Percentiles rank a stretch among this genome's conserved stretches.
These are phyloP conservation scores for Heliothis subflexa DNA, from an alignment of 1,140 invertebrate species.

Conservation along the genomic window DNA sequence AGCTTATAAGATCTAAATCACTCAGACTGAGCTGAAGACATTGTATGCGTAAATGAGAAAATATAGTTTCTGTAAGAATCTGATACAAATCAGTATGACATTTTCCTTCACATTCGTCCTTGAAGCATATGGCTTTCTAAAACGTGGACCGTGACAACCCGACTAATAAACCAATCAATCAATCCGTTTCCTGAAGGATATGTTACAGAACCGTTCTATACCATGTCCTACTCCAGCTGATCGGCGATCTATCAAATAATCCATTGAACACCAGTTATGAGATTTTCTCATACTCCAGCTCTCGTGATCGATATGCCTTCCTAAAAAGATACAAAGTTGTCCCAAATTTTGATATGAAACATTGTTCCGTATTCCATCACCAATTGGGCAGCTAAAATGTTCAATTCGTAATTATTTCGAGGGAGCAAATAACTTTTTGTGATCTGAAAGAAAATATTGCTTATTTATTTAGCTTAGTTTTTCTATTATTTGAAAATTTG, in stretches of 20 bases:
- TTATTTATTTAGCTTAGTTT: too few species aligned
- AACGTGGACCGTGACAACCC: too few species aligned
- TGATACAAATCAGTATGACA: too few species aligned
- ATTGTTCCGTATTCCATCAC: slow-evolving; percentile 57
- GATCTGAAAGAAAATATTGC: not conserved
- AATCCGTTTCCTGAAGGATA: slow-evolving; percentile 14
- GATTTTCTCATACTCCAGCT: slow-evolving; percentile 43
- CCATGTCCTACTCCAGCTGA: not conserved
- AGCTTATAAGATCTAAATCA: too few species aligned
- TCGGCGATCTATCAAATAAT: slow-evolving; percentile 50
- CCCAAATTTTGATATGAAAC: slow-evolving; percentile 62
- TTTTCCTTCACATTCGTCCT: too few species aligned
- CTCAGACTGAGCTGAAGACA: too few species aligned
- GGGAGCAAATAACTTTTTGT: not conserved
- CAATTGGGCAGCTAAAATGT: slow-evolving; percentile 57
- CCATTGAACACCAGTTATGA: slow-evolving; percentile 32
- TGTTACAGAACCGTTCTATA: slow-evolving; percentile 25
- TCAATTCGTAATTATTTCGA: not conserved
- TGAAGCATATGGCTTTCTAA: too few species aligned
- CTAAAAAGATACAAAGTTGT: slow-evolving; percentile 61
- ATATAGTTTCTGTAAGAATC: too few species aligned
- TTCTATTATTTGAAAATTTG: too few species aligned
- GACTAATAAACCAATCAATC: slow-evolving; percentile 13
- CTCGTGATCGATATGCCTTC: slow-evolving; percentile 55
- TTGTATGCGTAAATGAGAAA: too few species aligned